phyloP scores from a whole-genome alignment of 2,888 invertebrate genomes.

The Cartodere bifasciata region DNA sequence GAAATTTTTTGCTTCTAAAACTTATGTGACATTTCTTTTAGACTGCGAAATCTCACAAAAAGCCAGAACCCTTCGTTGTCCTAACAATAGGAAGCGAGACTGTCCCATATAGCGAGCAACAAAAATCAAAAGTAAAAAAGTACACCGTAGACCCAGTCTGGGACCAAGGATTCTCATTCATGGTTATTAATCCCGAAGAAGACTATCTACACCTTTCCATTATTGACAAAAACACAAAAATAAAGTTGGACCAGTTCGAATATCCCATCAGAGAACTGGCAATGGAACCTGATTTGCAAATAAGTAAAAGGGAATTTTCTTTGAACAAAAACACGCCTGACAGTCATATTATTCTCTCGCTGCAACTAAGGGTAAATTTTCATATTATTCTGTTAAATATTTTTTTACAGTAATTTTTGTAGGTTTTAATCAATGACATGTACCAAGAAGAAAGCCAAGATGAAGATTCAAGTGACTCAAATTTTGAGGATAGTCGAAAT shows the following conservation, averaged over 20 bases:
- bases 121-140: conserved; percentile 56
- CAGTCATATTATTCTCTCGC: conserved; percentile 59
- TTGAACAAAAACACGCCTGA: conserved; percentile 61
- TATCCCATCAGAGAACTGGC: conserved; percentile 56
- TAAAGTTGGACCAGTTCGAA: conserved; percentile 52
- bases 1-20: conserved; percentile 1
- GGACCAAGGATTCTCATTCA: conserved; percentile 85
- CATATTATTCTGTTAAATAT: neutral
- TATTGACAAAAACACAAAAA: conserved; percentile 64
- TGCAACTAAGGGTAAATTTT: conserved; percentile 51
- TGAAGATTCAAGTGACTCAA: conserved; percentile 9
- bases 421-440: conserved; percentile 9
- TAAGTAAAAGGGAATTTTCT: conserved; percentile 60
- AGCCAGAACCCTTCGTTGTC: conserved; percentile 71
- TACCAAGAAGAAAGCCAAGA: conserved; percentile 4
- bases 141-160: conserved; percentile 80
- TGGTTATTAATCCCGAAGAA: conserved; percentile 78
- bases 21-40: conserved; percentile 22
- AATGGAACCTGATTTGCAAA: conserved; percentile 52
- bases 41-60: conserved; percentile 48
- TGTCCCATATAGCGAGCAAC: conserved; percentile 36
- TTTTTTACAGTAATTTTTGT: neutral
- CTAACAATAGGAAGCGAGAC: conserved; percentile 64
- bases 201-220: conserved; percentile 73
- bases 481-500: conserved; percentile 8